A percentile compares a stretch with the other conserved stretches of the same genome.
These are phyloP conservation scores for Camponotus floridanus DNA, from an alignment of 1,140 invertebrate genomes.

Conservation along the genomic window DNA sequence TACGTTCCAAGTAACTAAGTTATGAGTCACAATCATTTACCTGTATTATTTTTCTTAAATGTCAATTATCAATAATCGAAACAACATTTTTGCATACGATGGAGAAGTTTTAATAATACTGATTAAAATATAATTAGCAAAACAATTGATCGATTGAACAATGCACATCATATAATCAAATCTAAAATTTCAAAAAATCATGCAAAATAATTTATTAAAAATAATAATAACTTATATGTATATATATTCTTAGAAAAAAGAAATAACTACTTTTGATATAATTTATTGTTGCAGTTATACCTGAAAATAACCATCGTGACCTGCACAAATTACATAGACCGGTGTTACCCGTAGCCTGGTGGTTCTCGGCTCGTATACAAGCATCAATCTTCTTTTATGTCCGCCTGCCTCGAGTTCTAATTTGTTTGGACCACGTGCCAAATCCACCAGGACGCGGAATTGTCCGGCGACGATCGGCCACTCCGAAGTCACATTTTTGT, in stretches of 20 bases:
- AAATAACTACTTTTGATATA: background rate
- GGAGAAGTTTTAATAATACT: background rate
- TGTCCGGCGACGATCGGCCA: slow-evolving; percentile 84
- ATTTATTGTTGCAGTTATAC: slow-evolving; percentile 84
- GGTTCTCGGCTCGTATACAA: slow-evolving; percentile 81
- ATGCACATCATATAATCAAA: background rate
- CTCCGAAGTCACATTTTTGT: slow-evolving; percentile 77
- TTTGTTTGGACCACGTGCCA: slow-evolving; percentile 80
- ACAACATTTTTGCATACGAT: background rate
- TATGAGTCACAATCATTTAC: slow-evolving; percentile 27
- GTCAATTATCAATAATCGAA: slow-evolving; percentile 3
- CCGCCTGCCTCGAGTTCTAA: slow-evolving; percentile 81
- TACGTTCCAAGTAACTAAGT: slow-evolving; percentile 32
- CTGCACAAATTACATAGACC: slow-evolving; percentile 91
- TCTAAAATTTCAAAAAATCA: background rate
- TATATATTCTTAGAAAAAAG: background rate
- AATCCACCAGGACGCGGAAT: slow-evolving; percentile 82
- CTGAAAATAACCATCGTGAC: slow-evolving; percentile 91
- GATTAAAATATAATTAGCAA: background rate
- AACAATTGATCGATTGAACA: background rate
- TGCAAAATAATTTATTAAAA: background rate
- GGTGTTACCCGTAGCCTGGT: slow-evolving; percentile 87
- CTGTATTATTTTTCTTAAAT: background rate
- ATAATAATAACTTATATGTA: no score
- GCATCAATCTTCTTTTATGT: slow-evolving; percentile 76